phyloP scores from a whole-genome alignment of 2,113 vertebrate genomes.

The Thryonomys swinderianus region DNA sequence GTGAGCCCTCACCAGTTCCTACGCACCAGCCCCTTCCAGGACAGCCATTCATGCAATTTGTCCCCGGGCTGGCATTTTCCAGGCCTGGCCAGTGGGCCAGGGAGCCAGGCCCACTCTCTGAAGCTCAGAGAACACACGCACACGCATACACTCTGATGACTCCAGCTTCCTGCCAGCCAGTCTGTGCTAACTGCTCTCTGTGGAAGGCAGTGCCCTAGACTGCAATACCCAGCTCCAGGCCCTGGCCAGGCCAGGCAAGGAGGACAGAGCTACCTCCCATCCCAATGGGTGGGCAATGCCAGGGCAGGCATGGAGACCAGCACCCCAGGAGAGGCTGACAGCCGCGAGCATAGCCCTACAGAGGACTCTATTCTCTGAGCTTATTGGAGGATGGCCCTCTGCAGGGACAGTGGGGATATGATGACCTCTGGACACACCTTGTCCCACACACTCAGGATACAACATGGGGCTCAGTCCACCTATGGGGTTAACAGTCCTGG shows the following conservation, averaged over 20 bases:
- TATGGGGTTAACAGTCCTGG: not conserved
- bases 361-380: not conserved
- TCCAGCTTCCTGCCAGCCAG: rapidly evolving
- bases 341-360: rapidly evolving
- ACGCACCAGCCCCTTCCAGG: not conserved
- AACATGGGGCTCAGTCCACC: not conserved
- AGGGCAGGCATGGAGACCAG: not conserved
- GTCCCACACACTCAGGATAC: not conserved
- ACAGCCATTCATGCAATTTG: not conserved
- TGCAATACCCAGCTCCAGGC: not conserved
- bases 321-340: not conserved
- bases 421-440: not conserved
- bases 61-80: rapidly evolving
- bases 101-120: not conserved
- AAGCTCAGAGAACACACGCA: too few species aligned
- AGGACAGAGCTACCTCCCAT: not conserved
- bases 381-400: not conserved
- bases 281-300: not conserved
- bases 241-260: not conserved
- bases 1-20: not conserved
- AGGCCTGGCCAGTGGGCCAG: not conserved
- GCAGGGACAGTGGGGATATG: not conserved
- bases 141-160: not conserved
- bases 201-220: not conserved
- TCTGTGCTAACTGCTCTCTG: too few species aligned